phyloP scores from a whole-genome alignment of 2,113 vertebrate genomes.

The Corythornis madagascariensis region DNA sequence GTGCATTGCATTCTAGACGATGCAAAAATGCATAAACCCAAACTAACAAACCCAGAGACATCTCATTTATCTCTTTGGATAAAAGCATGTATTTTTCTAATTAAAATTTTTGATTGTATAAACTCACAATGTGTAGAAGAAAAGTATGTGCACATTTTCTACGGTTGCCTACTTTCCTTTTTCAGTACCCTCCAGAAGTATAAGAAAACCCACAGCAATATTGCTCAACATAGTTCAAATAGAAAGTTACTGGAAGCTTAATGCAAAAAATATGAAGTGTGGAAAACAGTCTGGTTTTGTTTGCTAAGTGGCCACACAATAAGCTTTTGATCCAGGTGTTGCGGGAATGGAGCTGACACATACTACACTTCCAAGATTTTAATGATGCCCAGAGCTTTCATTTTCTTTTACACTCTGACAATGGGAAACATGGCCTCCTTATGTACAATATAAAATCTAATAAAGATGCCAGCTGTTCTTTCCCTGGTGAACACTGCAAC shows the following conservation, averaged over 20 bases:
- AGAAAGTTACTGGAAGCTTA: conserved; percentile 23
- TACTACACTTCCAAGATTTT: conserved; percentile 69
- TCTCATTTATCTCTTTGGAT: not conserved
- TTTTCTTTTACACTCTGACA: conserved; percentile 78
- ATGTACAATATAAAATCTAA: conserved; percentile 81
- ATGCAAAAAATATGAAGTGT: conserved; percentile 29
- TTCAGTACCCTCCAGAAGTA: not conserved
- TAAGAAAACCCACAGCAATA: not conserved
- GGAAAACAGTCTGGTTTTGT: conserved; percentile 58
- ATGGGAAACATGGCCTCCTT: conserved; percentile 78
- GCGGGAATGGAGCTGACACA: conserved; percentile 73
- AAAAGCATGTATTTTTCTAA: not conserved
- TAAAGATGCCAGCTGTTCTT: conserved; percentile 84
- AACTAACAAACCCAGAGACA: not conserved
- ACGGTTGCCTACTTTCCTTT: not conserved
- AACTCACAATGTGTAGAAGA: not conserved
- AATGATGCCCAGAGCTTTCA: conserved; percentile 84
- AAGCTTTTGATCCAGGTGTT: conserved; percentile 74
- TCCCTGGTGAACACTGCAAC: conserved; percentile 72
- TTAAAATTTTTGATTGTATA: not conserved
- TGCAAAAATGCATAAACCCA: not conserved
- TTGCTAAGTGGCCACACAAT: conserved; percentile 70
- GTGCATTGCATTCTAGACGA: not conserved
- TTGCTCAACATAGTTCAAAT: not conserved
- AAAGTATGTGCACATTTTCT: not conserved